Evolutionary conservation across 2,113 vertebrate species (phyloP), one percentile per base, ranked within the genome.

Genomic region (Seriola rivoliana): DNA sequence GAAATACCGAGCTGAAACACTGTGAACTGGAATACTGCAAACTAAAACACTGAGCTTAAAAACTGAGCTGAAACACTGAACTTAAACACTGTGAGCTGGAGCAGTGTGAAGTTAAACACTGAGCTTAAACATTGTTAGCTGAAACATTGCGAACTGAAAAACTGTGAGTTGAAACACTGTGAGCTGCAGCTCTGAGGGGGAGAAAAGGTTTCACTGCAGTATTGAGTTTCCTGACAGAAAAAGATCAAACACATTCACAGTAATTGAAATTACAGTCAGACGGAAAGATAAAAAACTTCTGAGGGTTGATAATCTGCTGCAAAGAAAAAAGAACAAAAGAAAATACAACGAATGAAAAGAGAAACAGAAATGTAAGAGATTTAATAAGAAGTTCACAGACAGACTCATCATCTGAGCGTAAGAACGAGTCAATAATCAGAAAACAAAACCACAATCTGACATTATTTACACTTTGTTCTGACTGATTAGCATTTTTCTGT

Each of bases 201-300:
- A 84, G 74, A 59, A 86, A 70, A 62, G 72, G 44, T 81, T 75
- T 70, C 54, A 65, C 52, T 68, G 66, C 66, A 50, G 55, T 11
- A 1, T 42, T 19, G 4, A 63, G 66, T 59, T 83, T 36, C 59
- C 62, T 80, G 76, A 80, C 58, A 57, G 78, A 52, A 83, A 58
- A 57, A 77, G 81, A 88, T 84, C 81, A 81, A 84, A 84, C 73
- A 70, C 40, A 42, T 75, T 80, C 50, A 65, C 54, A 46, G 65
- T 75, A 75, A 88, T 85, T 85, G n/a, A 85, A 88, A 85, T 81
- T 57, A 29, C 29, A 29, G 29, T 76, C 62, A 17, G 29, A 76
- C 29, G 23, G 70, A 81, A 78, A 81, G 78, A 85, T 81, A 29
- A 67, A 81, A 85, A 71, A 38, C 65, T 66, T 70, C 64, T 13